These are phyloP conservation scores for Archips crataeganus DNA, from an alignment of 2,888 invertebrate genomes.

Conservation along the genomic window DNA sequence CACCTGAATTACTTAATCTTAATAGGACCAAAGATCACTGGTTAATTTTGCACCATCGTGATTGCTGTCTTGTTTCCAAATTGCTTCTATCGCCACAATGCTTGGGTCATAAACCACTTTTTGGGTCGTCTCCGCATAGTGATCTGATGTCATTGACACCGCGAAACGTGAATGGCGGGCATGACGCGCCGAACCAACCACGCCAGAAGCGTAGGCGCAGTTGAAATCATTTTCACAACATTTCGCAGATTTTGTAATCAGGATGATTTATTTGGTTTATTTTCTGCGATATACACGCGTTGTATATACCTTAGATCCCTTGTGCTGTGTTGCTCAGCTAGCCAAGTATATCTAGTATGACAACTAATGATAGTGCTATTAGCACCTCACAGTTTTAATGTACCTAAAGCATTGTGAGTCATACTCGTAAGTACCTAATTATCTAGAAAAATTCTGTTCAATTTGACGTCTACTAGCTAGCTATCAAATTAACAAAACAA, in stretches of 20 bases:
- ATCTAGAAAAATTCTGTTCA: background rate
- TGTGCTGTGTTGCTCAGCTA: background rate
- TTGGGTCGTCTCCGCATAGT: conserved; percentile 7
- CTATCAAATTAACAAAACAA: no score
- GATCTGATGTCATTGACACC: conserved; percentile 57
- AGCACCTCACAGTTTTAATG: background rate
- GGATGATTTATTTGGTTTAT: background rate
- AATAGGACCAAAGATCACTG: background rate
- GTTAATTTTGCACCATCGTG: background rate
- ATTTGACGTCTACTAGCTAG: no score
- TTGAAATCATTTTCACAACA: background rate
- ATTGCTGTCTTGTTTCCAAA: background rate
- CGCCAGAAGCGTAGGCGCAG: conserved; percentile 53
- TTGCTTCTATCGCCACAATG: background rate
- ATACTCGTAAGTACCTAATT: background rate
- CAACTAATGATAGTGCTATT: background rate
- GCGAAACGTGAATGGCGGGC: conserved; percentile 51
- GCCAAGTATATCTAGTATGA: no score
- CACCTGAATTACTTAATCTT: background rate
- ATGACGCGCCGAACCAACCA: conserved; percentile 55
- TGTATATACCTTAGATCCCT: background rate
- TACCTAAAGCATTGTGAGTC: no score
- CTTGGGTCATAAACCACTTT: conserved; percentile 16
- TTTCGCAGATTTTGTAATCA: conserved; percentile 22
- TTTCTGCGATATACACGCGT: background rate